These are phyloP conservation scores for Brachypodius melanocephalos DNA, from an alignment of 2,113 vertebrate genomes.

Conservation along the genomic window DNA sequence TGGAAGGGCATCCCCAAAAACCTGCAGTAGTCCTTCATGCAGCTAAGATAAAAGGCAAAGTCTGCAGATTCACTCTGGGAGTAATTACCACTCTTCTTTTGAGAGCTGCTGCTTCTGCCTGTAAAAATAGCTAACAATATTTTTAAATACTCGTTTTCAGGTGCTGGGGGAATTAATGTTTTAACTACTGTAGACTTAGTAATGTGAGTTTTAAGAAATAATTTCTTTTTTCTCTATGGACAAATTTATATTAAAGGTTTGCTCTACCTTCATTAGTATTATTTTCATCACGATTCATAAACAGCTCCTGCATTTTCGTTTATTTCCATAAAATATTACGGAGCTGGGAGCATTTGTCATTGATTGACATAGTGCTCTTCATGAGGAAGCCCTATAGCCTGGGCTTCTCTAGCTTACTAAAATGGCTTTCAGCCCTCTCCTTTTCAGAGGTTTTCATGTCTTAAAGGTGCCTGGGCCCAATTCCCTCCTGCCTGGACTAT, in stretches of 20 bases:
- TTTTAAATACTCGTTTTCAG: slow-evolving; percentile 10
- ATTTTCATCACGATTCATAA: neutral
- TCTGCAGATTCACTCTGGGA: neutral
- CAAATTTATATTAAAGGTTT: neutral
- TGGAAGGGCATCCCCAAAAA: neutral
- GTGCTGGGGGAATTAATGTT: slow-evolving; percentile 17
- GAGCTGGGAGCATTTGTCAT: neutral
- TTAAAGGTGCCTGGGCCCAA: neutral
- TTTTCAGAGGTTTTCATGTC: neutral
- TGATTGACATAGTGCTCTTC: neutral
- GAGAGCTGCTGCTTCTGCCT: neutral
- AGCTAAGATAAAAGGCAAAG: neutral
- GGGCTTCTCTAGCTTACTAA: neutral
- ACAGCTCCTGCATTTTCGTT: neutral
- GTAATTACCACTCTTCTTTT: neutral
- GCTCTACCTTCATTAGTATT: neutral
- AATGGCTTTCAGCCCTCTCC: neutral
- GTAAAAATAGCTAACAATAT: slow-evolving; percentile 33
- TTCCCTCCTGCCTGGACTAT: neutral
- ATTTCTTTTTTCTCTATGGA: neutral
- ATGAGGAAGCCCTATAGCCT: neutral
- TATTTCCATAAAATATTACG: neutral
- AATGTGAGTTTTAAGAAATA: slow-evolving; percentile 9
- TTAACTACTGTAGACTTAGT: slow-evolving; percentile 26
- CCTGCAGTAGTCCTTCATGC: neutral